Conservation (phyloP, 2,888 invertebrate species). For the Mechanitis mazaeus region DNA sequence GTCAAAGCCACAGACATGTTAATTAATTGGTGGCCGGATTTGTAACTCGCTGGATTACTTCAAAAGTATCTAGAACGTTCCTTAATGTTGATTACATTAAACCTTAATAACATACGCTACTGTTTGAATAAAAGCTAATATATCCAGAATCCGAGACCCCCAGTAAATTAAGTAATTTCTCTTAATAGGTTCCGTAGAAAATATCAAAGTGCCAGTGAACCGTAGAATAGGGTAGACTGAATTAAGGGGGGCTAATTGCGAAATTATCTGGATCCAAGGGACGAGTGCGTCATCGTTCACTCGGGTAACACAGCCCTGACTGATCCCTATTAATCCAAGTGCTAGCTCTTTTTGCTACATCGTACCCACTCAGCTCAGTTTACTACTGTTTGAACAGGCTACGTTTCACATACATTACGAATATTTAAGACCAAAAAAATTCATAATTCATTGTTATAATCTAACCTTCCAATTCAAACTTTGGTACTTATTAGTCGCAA, state of each 20-base stretch:
- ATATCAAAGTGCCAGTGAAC: constrained; percentile 7
- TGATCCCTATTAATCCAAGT: constrained; percentile 46
- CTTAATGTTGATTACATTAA: not conserved
- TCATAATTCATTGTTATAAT: too few species aligned
- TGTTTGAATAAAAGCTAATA: constrained; percentile 8
- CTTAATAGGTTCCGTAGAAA: constrained; percentile 7
- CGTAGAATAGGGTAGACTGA: constrained; percentile 23
- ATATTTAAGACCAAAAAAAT: too few species aligned
- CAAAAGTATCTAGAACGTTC: not conserved
- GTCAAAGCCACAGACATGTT: not conserved
- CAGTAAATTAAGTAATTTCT: constrained; percentile 4
- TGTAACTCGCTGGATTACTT: not conserved
- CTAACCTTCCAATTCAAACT: too few species aligned
- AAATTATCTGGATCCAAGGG: constrained; percentile 35
- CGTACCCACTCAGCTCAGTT: constrained; percentile 23
- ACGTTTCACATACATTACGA: not conserved
- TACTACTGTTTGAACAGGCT: constrained; percentile 3
- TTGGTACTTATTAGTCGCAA: not conserved
- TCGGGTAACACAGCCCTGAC: constrained; percentile 31
- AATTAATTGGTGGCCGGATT: constrained; percentile 1
- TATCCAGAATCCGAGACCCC: constrained; percentile 1
- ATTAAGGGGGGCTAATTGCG: constrained; percentile 36
- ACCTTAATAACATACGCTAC: constrained; percentile 1
- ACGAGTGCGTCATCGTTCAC: constrained; percentile 23
- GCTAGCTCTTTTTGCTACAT: constrained; percentile 43